Percentiles rank a stretch among this genome's conserved stretches.
These are phyloP conservation scores for Poliocrania exsul DNA, from an alignment of 2,797 vertebrate species.

Conservation along the genomic window DNA sequence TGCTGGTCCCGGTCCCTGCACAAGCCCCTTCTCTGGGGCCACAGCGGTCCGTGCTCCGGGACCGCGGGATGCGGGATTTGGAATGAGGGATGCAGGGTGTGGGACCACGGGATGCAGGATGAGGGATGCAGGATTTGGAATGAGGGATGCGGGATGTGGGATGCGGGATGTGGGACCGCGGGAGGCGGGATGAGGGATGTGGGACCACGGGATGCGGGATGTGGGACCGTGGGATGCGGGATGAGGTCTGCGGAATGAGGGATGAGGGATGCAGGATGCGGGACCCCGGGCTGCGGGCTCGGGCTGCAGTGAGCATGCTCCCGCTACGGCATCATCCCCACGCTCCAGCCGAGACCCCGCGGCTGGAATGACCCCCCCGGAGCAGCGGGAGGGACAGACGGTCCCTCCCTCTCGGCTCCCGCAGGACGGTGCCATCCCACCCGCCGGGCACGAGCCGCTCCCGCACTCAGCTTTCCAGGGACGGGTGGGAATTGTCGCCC, in stretches of 20 bases:
- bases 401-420: background rate
- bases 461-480: accelerated
- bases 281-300: background rate
- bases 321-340: background rate
- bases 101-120: no score
- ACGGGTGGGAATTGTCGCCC: background rate
- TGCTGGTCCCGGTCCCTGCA: constrained; percentile 60
- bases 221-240: no score
- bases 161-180: no score
- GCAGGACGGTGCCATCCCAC: no score
- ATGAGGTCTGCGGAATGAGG: no score
- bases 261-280: background rate
- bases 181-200: no score
- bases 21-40: constrained; percentile 70
- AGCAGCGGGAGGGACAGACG: background rate
- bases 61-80: background rate
- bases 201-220: no score
- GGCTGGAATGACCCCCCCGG: background rate
- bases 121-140: accelerated
- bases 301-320: constrained; percentile 58
- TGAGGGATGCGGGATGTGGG: no score
- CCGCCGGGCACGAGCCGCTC: background rate
- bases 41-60: background rate
- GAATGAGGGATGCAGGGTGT: background rate
- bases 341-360: background rate